Evolutionary conservation across 2,113 vertebrate species (phyloP).

Genomic region (Picathartes gymnocephalus): DNA sequence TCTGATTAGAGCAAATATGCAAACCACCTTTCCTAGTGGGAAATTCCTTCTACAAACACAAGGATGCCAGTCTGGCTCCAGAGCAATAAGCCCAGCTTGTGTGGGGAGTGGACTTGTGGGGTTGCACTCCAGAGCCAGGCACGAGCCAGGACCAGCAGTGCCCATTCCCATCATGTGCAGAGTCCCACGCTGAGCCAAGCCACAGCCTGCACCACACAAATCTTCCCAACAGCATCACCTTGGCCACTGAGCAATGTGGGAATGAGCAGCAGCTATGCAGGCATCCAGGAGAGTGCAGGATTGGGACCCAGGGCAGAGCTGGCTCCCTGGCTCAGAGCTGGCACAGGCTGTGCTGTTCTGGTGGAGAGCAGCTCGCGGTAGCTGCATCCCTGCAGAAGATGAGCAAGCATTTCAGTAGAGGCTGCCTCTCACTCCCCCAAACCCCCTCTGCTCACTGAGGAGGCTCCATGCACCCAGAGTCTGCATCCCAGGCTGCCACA

Average conservation of each 20-base stretch:
- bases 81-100: neutral
- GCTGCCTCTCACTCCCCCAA: neutral
- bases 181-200: fast-evolving
- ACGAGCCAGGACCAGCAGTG: neutral
- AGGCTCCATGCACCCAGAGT: neutral
- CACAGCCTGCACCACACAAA: neutral
- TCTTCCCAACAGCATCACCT: neutral
- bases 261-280: neutral
- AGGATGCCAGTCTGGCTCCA: neutral
- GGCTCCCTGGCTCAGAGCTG: neutral
- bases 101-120: fast-evolving
- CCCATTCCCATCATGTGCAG: fast-evolving
- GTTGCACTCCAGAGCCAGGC: neutral
- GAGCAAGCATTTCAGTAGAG: neutral
- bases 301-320: neutral
- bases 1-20: slow-evolving; percentile 15
- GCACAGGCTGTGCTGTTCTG: neutral
- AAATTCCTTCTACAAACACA: neutral
- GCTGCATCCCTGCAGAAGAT: neutral
- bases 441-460: neutral
- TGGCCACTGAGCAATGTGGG: neutral
- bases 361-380: neutral
- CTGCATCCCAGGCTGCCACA: neutral
- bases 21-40: neutral
- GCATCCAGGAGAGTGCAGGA: neutral